Evolutionary conservation across 2,113 vertebrate species (phyloP).

Genomic region (Urocynchramus pylzowi): DNA sequence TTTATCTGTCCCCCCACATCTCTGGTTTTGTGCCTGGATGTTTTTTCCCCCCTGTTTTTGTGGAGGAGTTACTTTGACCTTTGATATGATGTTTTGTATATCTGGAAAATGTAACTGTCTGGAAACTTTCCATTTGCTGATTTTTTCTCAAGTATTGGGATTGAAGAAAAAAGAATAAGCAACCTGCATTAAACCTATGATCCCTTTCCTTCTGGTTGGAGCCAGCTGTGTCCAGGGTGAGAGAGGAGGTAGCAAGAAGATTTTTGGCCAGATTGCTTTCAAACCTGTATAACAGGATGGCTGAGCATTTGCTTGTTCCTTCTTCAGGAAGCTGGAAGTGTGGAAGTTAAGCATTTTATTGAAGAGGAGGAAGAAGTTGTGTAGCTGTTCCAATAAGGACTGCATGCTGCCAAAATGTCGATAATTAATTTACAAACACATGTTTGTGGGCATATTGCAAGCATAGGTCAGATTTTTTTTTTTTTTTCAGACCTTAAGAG

Average conservation of each 20-base stretch:
- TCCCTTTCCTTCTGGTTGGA: neutral
- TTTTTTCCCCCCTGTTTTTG: neutral
- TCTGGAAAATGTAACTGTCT: conserved; percentile 19
- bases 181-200: neutral
- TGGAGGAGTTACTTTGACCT: neutral
- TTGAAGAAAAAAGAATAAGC: neutral
- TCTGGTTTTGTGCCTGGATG: neutral
- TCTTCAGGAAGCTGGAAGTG: neutral
- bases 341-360: neutral
- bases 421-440: neutral
- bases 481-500: neutral
- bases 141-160: neutral
- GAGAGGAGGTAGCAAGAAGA: neutral
- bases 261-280: neutral
- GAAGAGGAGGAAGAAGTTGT: neutral
- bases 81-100: neutral
- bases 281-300: neutral
- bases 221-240: neutral
- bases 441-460: neutral
- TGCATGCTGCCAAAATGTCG: neutral
- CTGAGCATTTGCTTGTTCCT: neutral
- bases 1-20: neutral
- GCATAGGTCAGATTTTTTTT: neutral
- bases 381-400: neutral
- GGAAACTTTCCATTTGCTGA: neutral